phyloP scores from a whole-genome alignment of 1,140 invertebrate genomes.

The Aphelenchoides fujianensis region DNA sequence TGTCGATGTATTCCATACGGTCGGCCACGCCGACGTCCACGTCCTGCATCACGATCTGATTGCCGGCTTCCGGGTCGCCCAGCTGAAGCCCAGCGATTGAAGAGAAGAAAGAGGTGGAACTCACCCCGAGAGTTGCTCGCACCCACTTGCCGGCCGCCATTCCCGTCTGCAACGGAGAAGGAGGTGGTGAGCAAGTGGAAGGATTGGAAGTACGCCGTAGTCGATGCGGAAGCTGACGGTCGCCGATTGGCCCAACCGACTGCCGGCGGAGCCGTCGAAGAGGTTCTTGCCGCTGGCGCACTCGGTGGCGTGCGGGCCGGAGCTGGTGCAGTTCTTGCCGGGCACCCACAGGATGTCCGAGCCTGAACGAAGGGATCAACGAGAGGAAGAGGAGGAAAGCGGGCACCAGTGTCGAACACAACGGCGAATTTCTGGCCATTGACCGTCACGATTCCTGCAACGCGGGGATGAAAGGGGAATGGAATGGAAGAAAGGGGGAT shows the following conservation, averaged over 20 bases:
- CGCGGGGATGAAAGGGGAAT: too few species aligned
- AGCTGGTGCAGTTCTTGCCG: not conserved
- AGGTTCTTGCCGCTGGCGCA: not conserved
- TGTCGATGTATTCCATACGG: not conserved
- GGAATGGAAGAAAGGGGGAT: not conserved
- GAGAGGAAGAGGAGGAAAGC: too few species aligned
- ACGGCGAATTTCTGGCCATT: not conserved
- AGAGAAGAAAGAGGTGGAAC: not conserved
- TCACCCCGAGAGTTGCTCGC: not conserved
- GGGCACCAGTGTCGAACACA: not conserved
- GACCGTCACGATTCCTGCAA: not conserved
- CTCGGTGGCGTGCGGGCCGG: not conserved
- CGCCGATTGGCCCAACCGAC: not conserved
- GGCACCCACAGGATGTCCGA: too few species aligned
- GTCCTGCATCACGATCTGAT: not conserved
- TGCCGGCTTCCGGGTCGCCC: not conserved
- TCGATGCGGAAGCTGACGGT: not conserved
- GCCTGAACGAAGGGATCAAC: too few species aligned
- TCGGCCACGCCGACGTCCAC: conserved; percentile 11
- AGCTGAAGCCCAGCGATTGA: not conserved
- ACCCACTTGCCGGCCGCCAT: not conserved
- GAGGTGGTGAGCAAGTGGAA: too few species aligned
- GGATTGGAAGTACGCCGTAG: too few species aligned
- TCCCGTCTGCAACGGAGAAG: too few species aligned
- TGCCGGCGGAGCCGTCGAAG: not conserved